Evolutionary conservation across 2,797 vertebrate genomes (phyloP).

Genomic region (Apodemus agrarius): DNA sequence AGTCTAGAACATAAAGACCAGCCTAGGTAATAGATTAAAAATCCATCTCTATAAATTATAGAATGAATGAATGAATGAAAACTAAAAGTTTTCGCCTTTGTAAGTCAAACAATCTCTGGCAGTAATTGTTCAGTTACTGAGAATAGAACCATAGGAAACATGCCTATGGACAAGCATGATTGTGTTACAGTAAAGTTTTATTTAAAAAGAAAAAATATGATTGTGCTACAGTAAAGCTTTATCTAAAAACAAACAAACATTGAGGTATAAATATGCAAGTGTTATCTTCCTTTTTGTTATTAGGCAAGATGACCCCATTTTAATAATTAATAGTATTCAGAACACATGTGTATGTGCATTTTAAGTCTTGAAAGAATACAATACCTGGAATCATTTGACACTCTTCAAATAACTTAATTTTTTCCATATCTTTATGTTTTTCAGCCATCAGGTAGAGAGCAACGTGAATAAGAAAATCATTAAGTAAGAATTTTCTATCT

Average conservation of each 20-base stretch:
- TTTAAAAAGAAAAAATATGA: not conserved
- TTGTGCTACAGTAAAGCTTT: too few relatives aligned
- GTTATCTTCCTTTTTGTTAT: not conserved
- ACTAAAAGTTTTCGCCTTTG: not conserved
- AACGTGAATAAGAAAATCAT: constrained; percentile 13
- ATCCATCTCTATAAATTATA: too few relatives aligned
- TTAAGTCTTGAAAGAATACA: not conserved
- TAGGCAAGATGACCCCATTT: not conserved
- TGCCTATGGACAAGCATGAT: not conserved
- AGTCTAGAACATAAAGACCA: not conserved
- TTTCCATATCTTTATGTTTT: not conserved
- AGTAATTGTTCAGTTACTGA: not conserved
- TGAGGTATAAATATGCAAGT: not conserved
- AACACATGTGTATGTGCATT: not conserved
- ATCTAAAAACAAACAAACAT: not conserved
- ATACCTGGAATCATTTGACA: constrained; percentile 2
- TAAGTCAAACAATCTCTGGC: not conserved
- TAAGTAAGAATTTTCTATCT: not conserved
- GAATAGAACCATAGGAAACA: not conserved
- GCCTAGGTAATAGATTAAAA: not conserved
- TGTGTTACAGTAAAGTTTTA: not conserved
- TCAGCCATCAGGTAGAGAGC: not conserved
- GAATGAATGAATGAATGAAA: not conserved
- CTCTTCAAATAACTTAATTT: constrained; percentile 11
- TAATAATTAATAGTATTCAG: not conserved